phyloP scores from a whole-genome alignment of 2,888 invertebrate species.

The Hypomecis punctinalis region DNA sequence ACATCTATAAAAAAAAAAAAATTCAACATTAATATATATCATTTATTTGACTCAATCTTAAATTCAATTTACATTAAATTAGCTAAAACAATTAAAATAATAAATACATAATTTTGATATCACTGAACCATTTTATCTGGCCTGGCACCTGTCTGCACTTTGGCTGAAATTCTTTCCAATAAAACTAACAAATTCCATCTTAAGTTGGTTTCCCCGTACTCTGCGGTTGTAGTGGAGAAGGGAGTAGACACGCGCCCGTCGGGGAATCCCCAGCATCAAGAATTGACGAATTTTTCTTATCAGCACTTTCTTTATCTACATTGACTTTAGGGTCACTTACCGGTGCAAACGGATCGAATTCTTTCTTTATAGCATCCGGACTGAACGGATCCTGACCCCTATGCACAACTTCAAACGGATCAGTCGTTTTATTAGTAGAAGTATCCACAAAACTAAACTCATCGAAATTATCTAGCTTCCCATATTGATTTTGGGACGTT shows the following conservation, averaged over 20 bases:
- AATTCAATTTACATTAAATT: conserved; percentile 31
- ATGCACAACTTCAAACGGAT: conserved; percentile 71
- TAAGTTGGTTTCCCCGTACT: conserved; percentile 59
- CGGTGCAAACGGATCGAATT: conserved; percentile 81
- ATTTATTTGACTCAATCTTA: conserved; percentile 31
- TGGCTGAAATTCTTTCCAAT: conserved; percentile 33
- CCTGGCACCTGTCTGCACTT: conserved; percentile 50
- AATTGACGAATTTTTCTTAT: conserved; percentile 60
- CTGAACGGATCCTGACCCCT: conserved; percentile 54
- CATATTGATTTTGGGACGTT: conserved; percentile 56
- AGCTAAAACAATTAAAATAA: conserved; percentile 42
- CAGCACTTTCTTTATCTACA: conserved; percentile 14
- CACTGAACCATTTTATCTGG: conserved; percentile 40
- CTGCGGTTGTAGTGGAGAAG: conserved; percentile 86
- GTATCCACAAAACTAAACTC: conserved; percentile 67
- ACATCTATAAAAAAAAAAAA: background rate
- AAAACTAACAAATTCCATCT: conserved; percentile 13
- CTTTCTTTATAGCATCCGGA: conserved; percentile 66
- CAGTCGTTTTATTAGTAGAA: conserved; percentile 50
- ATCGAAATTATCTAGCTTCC: conserved; percentile 66
- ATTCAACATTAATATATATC: conserved; percentile 10
- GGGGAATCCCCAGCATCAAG: conserved; percentile 75
- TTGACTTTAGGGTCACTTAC: conserved; percentile 22
- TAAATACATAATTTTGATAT: conserved; percentile 46
- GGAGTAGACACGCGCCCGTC: conserved; percentile 78